phyloP scores from a whole-genome alignment of 2,888 invertebrate species.

The Himalopsyche japonica region DNA sequence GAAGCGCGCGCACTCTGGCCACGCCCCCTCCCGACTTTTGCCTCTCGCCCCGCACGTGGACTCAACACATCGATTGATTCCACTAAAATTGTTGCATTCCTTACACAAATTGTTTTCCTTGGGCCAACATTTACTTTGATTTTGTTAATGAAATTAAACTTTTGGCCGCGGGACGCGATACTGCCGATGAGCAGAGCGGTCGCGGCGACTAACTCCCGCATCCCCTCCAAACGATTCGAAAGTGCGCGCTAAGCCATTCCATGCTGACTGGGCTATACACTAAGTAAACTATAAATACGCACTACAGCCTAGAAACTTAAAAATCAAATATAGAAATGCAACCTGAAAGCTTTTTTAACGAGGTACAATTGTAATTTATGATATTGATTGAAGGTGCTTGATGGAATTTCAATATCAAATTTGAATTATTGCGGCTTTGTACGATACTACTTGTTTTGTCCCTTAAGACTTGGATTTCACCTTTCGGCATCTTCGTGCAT shows the following conservation, averaged over 20 bases:
- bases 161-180: neutral
- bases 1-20: slow-evolving; percentile 36
- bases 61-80: slow-evolving; percentile 39
- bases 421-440: too few species aligned
- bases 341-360: neutral
- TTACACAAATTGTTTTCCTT: slow-evolving; percentile 37
- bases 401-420: too few species aligned
- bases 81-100: slow-evolving; percentile 40
- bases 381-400: too few species aligned
- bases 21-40: slow-evolving; percentile 49
- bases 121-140: slow-evolving; percentile 30
- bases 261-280: too few species aligned
- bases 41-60: slow-evolving; percentile 40
- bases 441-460: too few species aligned
- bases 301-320: neutral
- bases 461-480: too few species aligned
- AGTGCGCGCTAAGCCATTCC: neutral
- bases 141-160: slow-evolving; percentile 24
- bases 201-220: neutral
- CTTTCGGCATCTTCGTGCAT: too few species aligned
- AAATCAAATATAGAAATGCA: neutral
- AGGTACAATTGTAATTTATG: too few species aligned
- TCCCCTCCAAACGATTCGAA: neutral
- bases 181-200: neutral
- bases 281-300: too few species aligned